Base-by-base conservation (phyloP, 2,797 vertebrate genomes). In the Gorsachius magnificus region DNA sequence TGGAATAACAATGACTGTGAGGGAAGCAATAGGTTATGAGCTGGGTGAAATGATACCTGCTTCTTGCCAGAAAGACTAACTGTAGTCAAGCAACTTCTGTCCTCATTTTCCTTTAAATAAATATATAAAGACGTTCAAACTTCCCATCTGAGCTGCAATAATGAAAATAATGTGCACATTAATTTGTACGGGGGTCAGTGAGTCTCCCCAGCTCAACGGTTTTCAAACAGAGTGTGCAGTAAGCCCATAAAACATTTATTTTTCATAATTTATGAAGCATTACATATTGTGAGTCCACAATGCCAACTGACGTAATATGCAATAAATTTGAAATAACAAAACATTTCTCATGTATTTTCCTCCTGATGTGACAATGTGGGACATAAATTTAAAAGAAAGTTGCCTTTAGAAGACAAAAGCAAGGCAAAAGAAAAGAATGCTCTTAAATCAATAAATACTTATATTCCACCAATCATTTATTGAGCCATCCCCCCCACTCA, bases 231-330 rank as follows among this genome's bases (percentile, higher is more conserved):
- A 93, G 95, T 96, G 91, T 4, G 20, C 88, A 93, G 95, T 91
- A 93, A 96, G 87, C 93, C 89, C 83, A 94, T 95, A 96, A 97
- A 97, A 83, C 95, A 95, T 97, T 96, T 97, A 96, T 96, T 97
- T 95, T 97, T 93, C 91, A 96, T 97, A 97, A 97, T 97, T 97
- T 97, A 97, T 97, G 96, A 96, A 97, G 96, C 96, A 97, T 97
- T 97, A 96, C 93, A 96, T 97, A 97, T 93, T 95, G 94, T 96
- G 91, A 93, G 89, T 56, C 94, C 91, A 94, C 94, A 96, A 96
- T 95, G 95, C 95, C 96, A 95, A 83, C 96, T 97, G 97, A 97
- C 92, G 96, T 97, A 97, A 97, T 96, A 95, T 28, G 87, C 58
- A 96, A 97, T 97, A 97, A 97, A 97, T 97, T 96, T 96, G 96